These are phyloP conservation scores for Chaetoderma sp. DNA, from an alignment of 2,888 invertebrate genomes.

Conservation along the genomic window DNA sequence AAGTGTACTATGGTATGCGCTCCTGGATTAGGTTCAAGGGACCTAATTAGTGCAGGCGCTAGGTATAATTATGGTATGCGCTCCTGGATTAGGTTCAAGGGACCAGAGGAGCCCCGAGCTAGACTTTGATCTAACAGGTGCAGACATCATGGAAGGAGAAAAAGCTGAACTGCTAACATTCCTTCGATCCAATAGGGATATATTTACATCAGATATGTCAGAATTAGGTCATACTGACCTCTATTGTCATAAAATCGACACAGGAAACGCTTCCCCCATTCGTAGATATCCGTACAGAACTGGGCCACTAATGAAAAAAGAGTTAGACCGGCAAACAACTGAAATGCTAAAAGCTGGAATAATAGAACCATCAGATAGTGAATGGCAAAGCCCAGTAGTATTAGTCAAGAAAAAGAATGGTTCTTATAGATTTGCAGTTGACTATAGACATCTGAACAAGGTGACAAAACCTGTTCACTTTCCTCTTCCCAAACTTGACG, in stretches of 20 bases:
- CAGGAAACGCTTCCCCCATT: slow-evolving; percentile 2
- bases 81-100: no score
- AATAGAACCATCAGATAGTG: slow-evolving; percentile 30
- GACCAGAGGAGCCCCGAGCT: no score
- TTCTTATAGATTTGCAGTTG: slow-evolving; percentile 29
- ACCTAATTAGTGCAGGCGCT: no score
- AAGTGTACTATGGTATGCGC: no score
- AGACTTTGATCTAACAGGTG: no score
- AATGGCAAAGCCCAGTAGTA: slow-evolving; percentile 37
- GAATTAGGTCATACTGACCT: slow-evolving; percentile 12
- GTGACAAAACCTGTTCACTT: slow-evolving; percentile 30
- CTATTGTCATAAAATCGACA: slow-evolving; percentile 33
- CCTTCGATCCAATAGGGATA: not conserved
- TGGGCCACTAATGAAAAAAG: slow-evolving; percentile 28
- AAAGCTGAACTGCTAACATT: not conserved
- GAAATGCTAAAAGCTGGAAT: slow-evolving; percentile 27
- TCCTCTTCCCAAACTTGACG: slow-evolving; percentile 32
- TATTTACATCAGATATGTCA: not conserved
- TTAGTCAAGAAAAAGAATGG: slow-evolving; percentile 32
- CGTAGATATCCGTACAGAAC: slow-evolving; percentile 6
- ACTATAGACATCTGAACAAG: slow-evolving; percentile 32
- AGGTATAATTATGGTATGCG: no score
- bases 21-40: no score
- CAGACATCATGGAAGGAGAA: not conserved
- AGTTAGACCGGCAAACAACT: no score